Evolutionary conservation across 2,113 vertebrate genomes (phyloP).

Genomic region (Chroicocephalus ridibundus): DNA sequence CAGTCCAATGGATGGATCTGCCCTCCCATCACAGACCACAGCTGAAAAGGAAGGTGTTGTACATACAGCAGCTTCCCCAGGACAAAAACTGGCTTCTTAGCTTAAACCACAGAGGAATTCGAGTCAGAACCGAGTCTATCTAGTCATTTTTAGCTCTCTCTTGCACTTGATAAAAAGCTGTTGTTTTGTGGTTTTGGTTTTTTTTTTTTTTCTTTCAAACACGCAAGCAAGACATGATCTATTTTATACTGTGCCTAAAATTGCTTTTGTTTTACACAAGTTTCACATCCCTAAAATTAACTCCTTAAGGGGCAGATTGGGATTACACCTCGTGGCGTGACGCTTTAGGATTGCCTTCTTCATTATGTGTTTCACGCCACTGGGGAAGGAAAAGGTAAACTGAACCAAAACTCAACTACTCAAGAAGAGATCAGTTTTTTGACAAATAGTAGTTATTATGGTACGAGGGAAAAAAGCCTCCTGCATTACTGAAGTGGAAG

Average conservation of each 20-base stretch:
- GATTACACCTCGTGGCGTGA: background rate
- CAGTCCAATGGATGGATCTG: background rate
- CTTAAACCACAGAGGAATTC: background rate
- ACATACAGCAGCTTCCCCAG: background rate
- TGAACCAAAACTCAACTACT: background rate
- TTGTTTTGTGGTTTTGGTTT: background rate
- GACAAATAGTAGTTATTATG: background rate
- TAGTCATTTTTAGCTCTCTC: background rate
- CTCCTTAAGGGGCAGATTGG: background rate
- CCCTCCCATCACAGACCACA: background rate
- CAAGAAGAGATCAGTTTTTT: background rate
- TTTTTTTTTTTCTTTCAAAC: background rate
- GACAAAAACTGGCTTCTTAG: background rate
- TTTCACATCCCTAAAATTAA: background rate
- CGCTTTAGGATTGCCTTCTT: background rate
- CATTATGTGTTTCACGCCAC: background rate
- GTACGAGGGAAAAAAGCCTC: background rate
- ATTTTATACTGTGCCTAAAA: background rate
- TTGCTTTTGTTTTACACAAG: background rate
- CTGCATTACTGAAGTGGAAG: background rate
- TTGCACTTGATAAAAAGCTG: background rate
- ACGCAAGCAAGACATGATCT: background rate
- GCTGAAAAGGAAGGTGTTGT: background rate
- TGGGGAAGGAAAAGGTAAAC: background rate
- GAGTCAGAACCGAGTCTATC: background rate